Base-by-base conservation (phyloP, 2,797 vertebrate species). In the Bucorvus abyssinicus region DNA sequence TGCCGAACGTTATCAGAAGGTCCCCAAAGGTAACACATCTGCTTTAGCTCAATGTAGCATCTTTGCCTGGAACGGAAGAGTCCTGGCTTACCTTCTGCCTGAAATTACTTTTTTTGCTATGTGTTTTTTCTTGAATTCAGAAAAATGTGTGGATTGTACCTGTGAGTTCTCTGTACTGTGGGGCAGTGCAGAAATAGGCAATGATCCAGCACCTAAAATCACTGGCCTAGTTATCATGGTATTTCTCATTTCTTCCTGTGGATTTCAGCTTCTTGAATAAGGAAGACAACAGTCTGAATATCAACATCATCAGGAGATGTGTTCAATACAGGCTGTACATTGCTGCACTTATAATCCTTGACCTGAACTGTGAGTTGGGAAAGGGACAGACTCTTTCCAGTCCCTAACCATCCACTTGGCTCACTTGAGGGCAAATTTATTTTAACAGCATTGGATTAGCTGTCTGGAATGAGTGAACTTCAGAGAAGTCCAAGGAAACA, bases 401-500 rank as follows among this genome's bases (percentile, higher is more conserved):
- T 45, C 68, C 84, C 67, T 84, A 90, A 69, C 42, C 38, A 56
- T 83, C 50, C 30, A 21, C 76, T 70, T 87, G 75, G 44, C 38
- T 88, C 30, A 59, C 38, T 87, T 65, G 81, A 92, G 50, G 50
- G 26, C 50, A 90, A 67, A 61, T 91, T 92, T 88, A 85, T 95
- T 97, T 92, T 88, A 93, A 61, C 52, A 94, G 64, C 2, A 19
- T 73, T 73, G 94, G 45, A 77, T 86, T 90, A 87, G 82, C 92
- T 97, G 84, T 84, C 75, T 76, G 36, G 70, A 95, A 81, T 95
- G 95, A 94, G 13, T 26, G 52, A 91, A 87, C 70, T 90, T 94
- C 57, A 87, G 71, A 81, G 92, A 94, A 96, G 77, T 60, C 84
- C 84, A 94, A 89, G 57, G 89, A 94, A 94, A 91, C 40, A 69